Percentiles rank a stretch among this genome's conserved stretches.
Evolutionary conservation across 2,888 invertebrate species (phyloP).

Genomic region (Xylocampa areola): DNA sequence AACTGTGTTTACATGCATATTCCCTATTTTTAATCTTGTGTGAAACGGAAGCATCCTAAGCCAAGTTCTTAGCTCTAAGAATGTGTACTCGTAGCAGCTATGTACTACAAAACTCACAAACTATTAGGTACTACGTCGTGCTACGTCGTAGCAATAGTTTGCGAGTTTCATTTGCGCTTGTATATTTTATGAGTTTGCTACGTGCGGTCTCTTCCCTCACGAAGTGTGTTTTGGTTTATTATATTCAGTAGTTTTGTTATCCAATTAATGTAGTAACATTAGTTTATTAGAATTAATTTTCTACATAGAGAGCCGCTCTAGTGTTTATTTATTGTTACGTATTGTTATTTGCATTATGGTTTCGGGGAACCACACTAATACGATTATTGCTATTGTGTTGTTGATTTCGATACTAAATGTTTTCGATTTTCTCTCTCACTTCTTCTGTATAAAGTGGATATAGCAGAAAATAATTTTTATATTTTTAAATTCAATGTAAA

Average conservation of each 20-base stretch:
- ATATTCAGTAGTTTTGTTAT: slow-evolving; percentile 4
- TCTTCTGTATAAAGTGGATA: no score
- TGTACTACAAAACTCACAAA: slow-evolving; percentile 19
- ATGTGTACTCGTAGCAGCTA: slow-evolving; percentile 31
- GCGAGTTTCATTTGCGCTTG: slow-evolving; percentile 29
- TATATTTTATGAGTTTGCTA: slow-evolving; percentile 33
- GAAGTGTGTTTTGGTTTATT: slow-evolving; percentile 20
- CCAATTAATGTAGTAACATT: not conserved
- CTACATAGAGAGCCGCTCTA: not conserved
- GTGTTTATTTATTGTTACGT: slow-evolving; percentile 7
- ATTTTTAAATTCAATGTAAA: not conserved
- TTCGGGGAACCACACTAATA: no score
- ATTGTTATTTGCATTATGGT: not conserved
- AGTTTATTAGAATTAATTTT: slow-evolving; percentile 8
- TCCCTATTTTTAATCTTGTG: slow-evolving; percentile 18
- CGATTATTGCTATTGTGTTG: no score
- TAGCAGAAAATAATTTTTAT: slow-evolving; percentile 1
- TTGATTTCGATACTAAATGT: no score
- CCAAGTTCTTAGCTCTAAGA: slow-evolving; percentile 10
- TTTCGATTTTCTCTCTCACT: no score
- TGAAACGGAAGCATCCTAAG: slow-evolving; percentile 2
- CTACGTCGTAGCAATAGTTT: slow-evolving; percentile 27
- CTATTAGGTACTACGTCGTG: no score
- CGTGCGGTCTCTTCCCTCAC: slow-evolving; percentile 32
- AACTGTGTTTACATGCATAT: no score